Evolutionary conservation across 2,888 invertebrate genomes (phyloP).

Genomic region (Ophraella communa): DNA sequence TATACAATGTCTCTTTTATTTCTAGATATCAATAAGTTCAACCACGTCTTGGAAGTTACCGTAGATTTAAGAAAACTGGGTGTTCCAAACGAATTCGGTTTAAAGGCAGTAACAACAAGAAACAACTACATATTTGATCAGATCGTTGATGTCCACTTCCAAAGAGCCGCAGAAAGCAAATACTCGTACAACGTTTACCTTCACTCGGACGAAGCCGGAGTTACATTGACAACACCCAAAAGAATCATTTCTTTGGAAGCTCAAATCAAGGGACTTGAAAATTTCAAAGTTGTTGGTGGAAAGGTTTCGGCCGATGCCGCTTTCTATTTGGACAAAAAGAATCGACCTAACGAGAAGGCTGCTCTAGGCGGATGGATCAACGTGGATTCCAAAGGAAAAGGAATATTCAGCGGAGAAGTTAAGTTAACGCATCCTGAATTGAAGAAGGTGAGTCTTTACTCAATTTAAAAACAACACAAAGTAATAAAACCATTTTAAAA

Average conservation of each 20-base stretch:
- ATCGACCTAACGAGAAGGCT: conserved; percentile 73
- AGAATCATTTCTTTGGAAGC: conserved; percentile 72
- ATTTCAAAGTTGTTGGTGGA: conserved; percentile 59
- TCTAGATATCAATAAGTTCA: conserved; percentile 63
- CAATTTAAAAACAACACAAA: too few species aligned
- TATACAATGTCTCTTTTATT: conserved; percentile 13
- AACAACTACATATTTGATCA: conserved; percentile 69
- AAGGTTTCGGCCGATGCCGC: conserved; percentile 68
- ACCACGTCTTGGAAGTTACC: conserved; percentile 70
- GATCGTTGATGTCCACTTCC: conserved; percentile 74
- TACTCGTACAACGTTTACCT: conserved; percentile 74
- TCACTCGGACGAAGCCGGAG: conserved; percentile 69
- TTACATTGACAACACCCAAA: conserved; percentile 71
- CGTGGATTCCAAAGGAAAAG: conserved; percentile 57
- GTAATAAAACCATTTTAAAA: too few species aligned
- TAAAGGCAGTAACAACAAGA: conserved; percentile 69
- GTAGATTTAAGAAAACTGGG: conserved; percentile 78
- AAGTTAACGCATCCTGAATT: conserved; percentile 74
- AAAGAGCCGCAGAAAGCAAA: conserved; percentile 71
- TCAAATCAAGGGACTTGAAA: conserved; percentile 39
- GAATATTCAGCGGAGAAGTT: conserved; percentile 62
- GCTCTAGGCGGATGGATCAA: conserved; percentile 63
- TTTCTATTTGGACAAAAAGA: conserved; percentile 75
- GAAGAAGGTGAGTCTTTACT: conserved; percentile 60
- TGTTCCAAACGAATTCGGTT: conserved; percentile 75